Evolutionary conservation across 2,888 invertebrate genomes (phyloP).

Genomic region (Leptopilina syphax): DNA sequence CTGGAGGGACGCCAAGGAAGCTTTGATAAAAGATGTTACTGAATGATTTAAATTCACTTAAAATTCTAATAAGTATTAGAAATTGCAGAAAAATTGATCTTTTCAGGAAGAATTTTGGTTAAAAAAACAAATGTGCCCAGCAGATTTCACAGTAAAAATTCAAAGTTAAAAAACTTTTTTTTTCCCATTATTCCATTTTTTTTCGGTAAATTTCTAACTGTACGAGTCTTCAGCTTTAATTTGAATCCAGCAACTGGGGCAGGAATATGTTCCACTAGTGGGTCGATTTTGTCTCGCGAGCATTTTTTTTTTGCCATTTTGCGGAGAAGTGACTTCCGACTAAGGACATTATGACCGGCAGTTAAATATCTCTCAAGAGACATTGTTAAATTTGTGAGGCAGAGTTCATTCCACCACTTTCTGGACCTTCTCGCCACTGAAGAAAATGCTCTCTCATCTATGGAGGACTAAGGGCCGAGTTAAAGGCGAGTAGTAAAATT

Average conservation of each 20-base stretch:
- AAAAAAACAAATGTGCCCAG: too few relatives aligned
- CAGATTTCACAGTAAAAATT: too few relatives aligned
- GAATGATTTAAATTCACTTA: too few relatives aligned
- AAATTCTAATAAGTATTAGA: too few relatives aligned
- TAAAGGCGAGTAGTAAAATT: conserved; percentile 57
- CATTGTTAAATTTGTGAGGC: conserved; percentile 66
- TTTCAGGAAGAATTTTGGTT: too few relatives aligned
- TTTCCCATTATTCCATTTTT: background rate
- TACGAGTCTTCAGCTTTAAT: conserved; percentile 36
- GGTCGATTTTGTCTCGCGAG: conserved; percentile 33
- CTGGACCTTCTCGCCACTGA: conserved; percentile 45
- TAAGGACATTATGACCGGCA: conserved; percentile 47
- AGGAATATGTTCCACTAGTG: conserved; percentile 30
- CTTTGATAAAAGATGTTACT: too few relatives aligned
- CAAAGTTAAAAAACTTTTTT: background rate
- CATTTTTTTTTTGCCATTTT: conserved; percentile 9
- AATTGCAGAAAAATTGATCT: too few relatives aligned
- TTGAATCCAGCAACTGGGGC: conserved; percentile 8
- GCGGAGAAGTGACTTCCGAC: conserved; percentile 11
- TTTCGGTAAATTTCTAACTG: background rate
- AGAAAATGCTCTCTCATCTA: conserved; percentile 52
- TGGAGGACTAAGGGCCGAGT: conserved; percentile 43
- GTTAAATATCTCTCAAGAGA: conserved; percentile 54
- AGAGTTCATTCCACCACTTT: conserved; percentile 64
- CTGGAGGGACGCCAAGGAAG: too few relatives aligned